A percentile compares a stretch with the other conserved stretches of the same genome.
These are phyloP conservation scores for Nomada fucata DNA, from an alignment of 2,888 invertebrate genomes.

Conservation along the genomic window DNA sequence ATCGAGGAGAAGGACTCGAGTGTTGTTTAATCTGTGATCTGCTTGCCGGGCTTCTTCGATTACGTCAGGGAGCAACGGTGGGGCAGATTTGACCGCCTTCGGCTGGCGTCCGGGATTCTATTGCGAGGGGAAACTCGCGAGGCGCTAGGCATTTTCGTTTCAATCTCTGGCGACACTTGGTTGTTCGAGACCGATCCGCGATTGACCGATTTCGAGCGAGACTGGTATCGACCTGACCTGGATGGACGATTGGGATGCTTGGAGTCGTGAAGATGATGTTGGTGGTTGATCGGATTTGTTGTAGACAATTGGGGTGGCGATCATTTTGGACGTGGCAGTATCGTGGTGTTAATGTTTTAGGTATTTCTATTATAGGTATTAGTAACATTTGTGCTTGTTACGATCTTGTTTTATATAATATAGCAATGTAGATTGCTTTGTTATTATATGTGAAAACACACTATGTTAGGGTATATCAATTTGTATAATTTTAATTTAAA, in stretches of 20 bases:
- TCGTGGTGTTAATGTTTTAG: too few species aligned
- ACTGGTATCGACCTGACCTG: neutral
- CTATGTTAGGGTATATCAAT: too few species aligned
- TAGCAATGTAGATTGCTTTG: neutral
- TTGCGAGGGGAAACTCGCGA: neutral
- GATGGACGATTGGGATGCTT: too few species aligned
- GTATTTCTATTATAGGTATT: too few species aligned
- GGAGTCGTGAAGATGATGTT: too few species aligned
- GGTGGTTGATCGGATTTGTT: too few species aligned
- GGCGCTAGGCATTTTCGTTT: neutral
- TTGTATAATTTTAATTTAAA: too few species aligned
- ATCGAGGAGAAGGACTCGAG: slow-evolving; percentile 82
- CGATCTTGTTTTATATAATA: too few species aligned
- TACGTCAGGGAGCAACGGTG: slow-evolving; percentile 74
- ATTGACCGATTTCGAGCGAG: slow-evolving; percentile 33
- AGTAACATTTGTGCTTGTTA: neutral
- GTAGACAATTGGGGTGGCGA: too few species aligned
- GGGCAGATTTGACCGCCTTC: slow-evolving; percentile 19
- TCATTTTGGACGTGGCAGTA: too few species aligned
- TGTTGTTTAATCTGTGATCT: slow-evolving; percentile 83
- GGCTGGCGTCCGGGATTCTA: slow-evolving; percentile 13
- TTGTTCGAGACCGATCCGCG: slow-evolving; percentile 3
- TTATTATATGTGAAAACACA: too few species aligned
- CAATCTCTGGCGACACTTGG: neutral
- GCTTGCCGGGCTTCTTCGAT: slow-evolving; percentile 78